phyloP scores from a whole-genome alignment of 2,797 vertebrate genomes.

The Podarcis siculus region DNA sequence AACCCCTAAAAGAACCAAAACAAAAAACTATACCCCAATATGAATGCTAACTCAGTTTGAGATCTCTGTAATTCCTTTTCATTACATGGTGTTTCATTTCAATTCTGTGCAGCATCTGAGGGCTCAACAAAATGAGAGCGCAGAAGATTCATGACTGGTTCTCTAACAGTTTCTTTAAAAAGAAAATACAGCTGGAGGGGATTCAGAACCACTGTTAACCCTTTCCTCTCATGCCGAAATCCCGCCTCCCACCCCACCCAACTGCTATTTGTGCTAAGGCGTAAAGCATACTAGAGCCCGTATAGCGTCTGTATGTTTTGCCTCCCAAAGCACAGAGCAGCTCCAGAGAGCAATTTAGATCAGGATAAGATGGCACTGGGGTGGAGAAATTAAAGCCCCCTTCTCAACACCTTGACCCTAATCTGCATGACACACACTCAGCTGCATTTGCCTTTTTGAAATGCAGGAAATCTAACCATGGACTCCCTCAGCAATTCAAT shows the following conservation, averaged over 20 bases:
- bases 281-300: background rate
- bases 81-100: background rate
- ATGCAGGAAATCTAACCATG: background rate
- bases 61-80: background rate
- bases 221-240: background rate
- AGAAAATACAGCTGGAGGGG: background rate
- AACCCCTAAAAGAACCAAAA: background rate
- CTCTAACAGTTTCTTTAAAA: background rate
- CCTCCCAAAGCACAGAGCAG: background rate
- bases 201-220: background rate
- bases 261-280: background rate
- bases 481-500: too few relatives aligned
- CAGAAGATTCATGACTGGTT: background rate
- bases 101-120: background rate
- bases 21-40: background rate
- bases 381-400: background rate
- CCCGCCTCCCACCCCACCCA: background rate
- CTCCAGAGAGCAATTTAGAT: background rate
- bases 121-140: background rate
- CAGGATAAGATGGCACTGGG: background rate
- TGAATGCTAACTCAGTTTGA: background rate
- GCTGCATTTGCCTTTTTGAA: background rate
- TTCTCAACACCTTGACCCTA: background rate
- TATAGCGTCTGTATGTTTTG: background rate
- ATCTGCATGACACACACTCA: background rate